Percentiles rank a stretch among this genome's conserved stretches.
Evolutionary conservation across 2,797 vertebrate genomes (phyloP).

Genomic region (Malacoraja senta): DNA sequence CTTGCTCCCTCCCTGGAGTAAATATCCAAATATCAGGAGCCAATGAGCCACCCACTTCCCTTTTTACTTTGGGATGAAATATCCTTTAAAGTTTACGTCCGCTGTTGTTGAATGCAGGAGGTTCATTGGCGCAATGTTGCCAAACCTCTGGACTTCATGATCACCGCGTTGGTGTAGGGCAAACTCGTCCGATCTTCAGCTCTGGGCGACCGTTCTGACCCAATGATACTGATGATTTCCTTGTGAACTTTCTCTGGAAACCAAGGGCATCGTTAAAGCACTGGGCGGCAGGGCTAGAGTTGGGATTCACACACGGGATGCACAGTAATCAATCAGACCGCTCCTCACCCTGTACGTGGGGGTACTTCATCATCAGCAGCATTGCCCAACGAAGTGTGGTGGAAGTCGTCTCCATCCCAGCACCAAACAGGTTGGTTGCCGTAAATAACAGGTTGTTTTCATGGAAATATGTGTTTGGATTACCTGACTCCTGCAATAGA

Average conservation of each 20-base stretch:
- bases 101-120: background rate
- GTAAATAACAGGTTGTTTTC: background rate
- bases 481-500: background rate
- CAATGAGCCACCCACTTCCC: background rate
- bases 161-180: background rate
- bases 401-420: background rate
- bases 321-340: too few relatives aligned
- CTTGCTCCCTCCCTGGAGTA: background rate
- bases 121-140: background rate
- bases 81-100: background rate
- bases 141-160: constrained; percentile 18
- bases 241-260: background rate
- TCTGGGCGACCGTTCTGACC: background rate
- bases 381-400: background rate
- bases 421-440: background rate
- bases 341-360: background rate
- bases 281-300: background rate
- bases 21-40: background rate
- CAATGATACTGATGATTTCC: background rate
- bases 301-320: background rate
- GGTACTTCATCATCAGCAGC: background rate
- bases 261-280: background rate
- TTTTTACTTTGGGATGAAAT: background rate
- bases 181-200: background rate
- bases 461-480: background rate